A percentile compares a stretch with the other conserved stretches of the same genome.
phyloP scores from a whole-genome alignment of 35 echinoderm and acorn worm species.

The Hemicentrotus pulcherrimus region DNA sequence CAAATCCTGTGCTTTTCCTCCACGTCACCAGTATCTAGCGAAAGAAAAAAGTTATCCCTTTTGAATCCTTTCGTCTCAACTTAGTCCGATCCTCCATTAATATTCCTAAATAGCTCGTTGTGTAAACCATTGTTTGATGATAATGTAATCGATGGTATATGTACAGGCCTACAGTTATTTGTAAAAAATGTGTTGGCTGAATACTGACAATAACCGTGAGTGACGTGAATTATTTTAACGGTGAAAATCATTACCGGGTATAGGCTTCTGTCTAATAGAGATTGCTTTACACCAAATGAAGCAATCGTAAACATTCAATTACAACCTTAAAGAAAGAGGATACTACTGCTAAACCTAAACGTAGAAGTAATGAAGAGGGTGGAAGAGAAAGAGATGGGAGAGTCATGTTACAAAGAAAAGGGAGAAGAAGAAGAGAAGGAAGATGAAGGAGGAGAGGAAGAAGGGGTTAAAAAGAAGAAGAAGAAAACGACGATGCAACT shows the following conservation, averaged over 20 bases:
- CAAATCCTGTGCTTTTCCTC: slow-evolving; percentile 23
- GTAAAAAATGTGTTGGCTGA: background rate
- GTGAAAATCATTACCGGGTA: background rate
- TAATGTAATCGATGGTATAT: background rate
- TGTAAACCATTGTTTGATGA: background rate
- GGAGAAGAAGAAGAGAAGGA: background rate
- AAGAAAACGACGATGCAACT: background rate
- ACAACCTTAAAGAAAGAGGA: too few relatives aligned
- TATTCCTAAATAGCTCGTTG: background rate
- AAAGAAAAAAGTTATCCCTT: background rate
- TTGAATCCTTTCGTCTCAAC: background rate
- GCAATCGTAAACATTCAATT: too few relatives aligned
- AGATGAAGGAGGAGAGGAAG: background rate
- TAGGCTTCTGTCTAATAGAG: background rate
- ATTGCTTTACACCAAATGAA: too few relatives aligned
- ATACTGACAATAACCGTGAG: background rate
- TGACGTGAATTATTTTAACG: background rate
- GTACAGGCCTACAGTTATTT: background rate
- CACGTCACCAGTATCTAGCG: background rate
- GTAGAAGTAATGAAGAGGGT: background rate
- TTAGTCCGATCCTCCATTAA: slow-evolving; percentile 8
- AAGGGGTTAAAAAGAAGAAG: background rate
- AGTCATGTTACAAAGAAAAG: background rate
- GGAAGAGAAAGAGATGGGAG: background rate
- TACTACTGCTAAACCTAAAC: background rate